Conservation (phyloP, 2,888 invertebrate genomes). For the Xestia c-nigrum region DNA sequence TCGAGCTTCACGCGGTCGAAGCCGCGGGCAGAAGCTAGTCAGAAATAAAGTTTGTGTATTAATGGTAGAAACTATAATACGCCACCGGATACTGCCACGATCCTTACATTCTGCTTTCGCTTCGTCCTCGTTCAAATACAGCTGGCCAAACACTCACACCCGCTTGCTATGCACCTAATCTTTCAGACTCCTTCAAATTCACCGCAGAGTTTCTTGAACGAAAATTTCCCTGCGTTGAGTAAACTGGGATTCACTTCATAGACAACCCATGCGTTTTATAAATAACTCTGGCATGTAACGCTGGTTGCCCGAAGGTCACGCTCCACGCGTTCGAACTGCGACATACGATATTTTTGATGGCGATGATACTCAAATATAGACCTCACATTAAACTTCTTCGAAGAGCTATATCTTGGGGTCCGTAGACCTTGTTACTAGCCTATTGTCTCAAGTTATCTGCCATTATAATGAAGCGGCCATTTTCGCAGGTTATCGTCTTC, state of each 20-base stretch:
- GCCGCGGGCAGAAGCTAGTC: too few species aligned
- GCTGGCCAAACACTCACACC: neutral
- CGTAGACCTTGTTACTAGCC: neutral
- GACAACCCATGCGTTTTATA: conserved; percentile 32
- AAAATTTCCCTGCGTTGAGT: neutral
- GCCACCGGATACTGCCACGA: neutral
- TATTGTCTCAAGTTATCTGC: neutral
- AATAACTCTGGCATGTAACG: conserved; percentile 36
- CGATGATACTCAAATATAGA: conserved; percentile 32
- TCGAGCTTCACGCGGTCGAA: too few species aligned
- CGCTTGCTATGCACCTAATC: neutral
- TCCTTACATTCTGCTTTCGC: neutral
- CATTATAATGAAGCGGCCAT: neutral
- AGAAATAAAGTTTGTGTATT: too few species aligned
- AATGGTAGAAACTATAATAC: neutral
- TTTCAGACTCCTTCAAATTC: neutral
- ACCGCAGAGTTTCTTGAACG: neutral
- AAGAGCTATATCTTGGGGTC: neutral
- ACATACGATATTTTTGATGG: conserved; percentile 42
- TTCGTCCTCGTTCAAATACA: neutral
- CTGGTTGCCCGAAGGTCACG: conserved; percentile 40
- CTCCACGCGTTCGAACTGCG: conserved; percentile 39
- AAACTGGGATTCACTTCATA: conserved; percentile 12
- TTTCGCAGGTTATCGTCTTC: neutral
- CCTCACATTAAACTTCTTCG: conserved; percentile 19